phyloP scores from a whole-genome alignment of 2,888 invertebrate genomes.

The Amblyteles armatorius region DNA sequence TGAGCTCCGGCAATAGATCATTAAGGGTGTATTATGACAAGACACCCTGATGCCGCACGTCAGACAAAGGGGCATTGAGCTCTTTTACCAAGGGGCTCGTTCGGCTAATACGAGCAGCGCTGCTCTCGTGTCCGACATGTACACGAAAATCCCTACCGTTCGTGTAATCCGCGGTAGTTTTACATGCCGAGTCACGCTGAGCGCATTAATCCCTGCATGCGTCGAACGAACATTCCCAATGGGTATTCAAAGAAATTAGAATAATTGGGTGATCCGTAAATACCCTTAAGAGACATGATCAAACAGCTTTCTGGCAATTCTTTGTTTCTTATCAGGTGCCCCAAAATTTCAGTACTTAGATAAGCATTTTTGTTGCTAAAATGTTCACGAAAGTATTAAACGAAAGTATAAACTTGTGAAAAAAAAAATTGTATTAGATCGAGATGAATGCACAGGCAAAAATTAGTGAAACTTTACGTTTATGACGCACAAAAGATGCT shows the following conservation, averaged over 20 bases:
- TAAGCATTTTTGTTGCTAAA: background rate
- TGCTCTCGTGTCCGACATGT: constrained; percentile 30
- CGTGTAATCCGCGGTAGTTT: constrained; percentile 63
- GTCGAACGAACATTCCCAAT: constrained; percentile 18
- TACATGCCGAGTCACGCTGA: constrained; percentile 58
- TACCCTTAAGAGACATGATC: background rate
- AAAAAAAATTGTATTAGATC: too few relatives aligned
- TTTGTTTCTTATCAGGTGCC: background rate
- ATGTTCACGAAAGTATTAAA: background rate
- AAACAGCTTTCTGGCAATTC: background rate
- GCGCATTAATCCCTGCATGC: constrained; percentile 50
- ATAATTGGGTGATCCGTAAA: constrained; percentile 17
- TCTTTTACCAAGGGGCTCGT: constrained; percentile 66
- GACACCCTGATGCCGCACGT: constrained; percentile 74
- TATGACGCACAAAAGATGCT: background rate
- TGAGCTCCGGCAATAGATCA: constrained; percentile 81
- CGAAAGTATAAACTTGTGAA: too few relatives aligned
- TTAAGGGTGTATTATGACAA: constrained; percentile 83
- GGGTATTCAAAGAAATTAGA: constrained; percentile 7
- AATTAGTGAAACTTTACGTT: background rate
- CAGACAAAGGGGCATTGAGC: constrained; percentile 68
- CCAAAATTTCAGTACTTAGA: background rate
- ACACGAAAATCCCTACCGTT: constrained; percentile 63
- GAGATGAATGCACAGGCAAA: background rate
- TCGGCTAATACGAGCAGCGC: constrained; percentile 50